These are phyloP conservation scores for Leptinotarsa defecta DNA, from an alignment of 1,140 invertebrate genomes.

Conservation along the genomic window DNA sequence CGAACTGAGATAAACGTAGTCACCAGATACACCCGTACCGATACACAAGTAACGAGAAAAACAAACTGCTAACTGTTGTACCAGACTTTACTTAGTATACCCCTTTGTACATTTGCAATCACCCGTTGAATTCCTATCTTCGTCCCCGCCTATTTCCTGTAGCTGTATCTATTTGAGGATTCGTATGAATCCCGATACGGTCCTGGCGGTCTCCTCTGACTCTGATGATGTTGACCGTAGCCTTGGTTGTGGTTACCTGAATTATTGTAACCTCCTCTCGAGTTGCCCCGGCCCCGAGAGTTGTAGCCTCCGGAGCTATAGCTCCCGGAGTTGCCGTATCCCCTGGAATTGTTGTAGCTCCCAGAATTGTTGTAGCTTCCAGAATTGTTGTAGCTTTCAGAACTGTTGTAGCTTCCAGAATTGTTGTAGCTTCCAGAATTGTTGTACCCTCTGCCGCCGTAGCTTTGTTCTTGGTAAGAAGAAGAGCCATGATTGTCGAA, in stretches of 20 bases:
- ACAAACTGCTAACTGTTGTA: too few species aligned
- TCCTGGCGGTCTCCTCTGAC: conserved; percentile 41
- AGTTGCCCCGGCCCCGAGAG: neutral
- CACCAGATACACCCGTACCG: too few species aligned
- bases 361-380: too few species aligned
- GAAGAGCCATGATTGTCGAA: neutral
- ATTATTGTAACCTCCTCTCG: neutral
- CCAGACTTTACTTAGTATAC: too few species aligned
- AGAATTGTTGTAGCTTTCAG: too few species aligned
- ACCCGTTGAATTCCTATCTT: too few species aligned
- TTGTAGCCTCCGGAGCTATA: neutral
- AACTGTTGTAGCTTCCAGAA: too few species aligned
- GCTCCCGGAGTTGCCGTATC: neutral
- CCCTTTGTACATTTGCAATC: too few species aligned
- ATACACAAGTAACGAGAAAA: too few species aligned
- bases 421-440: neutral
- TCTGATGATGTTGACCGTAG: neutral
- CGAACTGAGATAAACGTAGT: too few species aligned
- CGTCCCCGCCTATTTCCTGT: neutral
- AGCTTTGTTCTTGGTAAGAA: too few species aligned
- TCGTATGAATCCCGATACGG: conserved; percentile 47
- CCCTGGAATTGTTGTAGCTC: neutral
- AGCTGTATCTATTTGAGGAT: conserved; percentile 38
- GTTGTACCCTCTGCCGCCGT: too few species aligned
- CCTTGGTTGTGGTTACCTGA: conserved; percentile 22